A percentile compares a stretch with the other conserved stretches of the same genome.
Conservation (phyloP, 2,797 vertebrate genomes). For the Prionace glauca region DNA sequence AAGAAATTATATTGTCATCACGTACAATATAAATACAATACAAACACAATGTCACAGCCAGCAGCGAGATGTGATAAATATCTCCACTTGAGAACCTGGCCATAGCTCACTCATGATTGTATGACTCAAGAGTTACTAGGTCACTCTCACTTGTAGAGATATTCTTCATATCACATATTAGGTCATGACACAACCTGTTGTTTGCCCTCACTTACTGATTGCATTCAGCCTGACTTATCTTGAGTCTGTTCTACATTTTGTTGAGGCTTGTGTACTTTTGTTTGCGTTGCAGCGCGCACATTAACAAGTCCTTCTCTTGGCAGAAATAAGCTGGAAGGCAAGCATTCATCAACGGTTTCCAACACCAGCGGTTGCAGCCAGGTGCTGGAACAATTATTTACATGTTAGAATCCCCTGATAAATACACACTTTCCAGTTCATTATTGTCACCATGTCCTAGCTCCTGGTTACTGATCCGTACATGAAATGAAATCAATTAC, state of each 20-base stretch:
- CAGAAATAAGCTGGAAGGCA: neutral
- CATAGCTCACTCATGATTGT: neutral
- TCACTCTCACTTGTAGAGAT: neutral
- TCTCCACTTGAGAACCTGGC: neutral
- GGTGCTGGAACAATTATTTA: neutral
- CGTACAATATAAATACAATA: neutral
- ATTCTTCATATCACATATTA: neutral
- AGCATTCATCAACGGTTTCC: neutral
- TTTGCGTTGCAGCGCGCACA: neutral
- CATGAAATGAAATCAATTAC: conserved; percentile 9
- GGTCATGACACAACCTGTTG: neutral
- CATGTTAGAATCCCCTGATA: neutral
- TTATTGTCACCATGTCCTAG: neutral
- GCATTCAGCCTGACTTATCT: neutral
- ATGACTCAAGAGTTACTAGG: neutral
- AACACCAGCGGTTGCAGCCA: neutral
- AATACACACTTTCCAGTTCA: neutral
- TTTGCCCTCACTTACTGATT: neutral
- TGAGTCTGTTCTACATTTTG: neutral
- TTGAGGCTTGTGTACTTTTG: neutral
- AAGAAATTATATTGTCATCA: conserved; percentile 10
- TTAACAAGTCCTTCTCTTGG: neutral
- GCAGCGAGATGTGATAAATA: neutral
- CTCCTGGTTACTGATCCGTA: neutral
- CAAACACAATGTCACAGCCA: neutral